Percentiles rank a stretch among this genome's conserved stretches.
Conservation (phyloP, 2,888 invertebrate species). For the Drosophila nr. perissopoda region DNA sequence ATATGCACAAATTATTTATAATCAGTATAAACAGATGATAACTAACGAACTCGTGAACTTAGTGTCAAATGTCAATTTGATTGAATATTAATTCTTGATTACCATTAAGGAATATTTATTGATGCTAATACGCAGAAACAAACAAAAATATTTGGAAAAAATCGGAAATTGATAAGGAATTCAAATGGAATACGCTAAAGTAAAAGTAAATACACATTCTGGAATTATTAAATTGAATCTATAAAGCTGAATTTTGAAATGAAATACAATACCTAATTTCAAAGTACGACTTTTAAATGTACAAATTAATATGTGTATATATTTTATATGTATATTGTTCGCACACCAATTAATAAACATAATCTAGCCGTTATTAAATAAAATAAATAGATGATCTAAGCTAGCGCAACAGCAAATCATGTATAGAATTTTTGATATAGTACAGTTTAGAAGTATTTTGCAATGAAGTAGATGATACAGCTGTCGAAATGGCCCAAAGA, state of each 20-base stretch:
- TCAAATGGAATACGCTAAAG: background rate
- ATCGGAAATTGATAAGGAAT: background rate
- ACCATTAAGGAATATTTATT: background rate
- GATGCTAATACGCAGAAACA: background rate
- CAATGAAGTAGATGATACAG: constrained; percentile 29
- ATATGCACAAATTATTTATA: background rate
- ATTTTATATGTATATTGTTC: background rate
- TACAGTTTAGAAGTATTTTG: constrained; percentile 2
- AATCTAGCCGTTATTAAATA: constrained; percentile 19
- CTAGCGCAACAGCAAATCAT: constrained; percentile 1
- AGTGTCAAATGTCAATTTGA: background rate
- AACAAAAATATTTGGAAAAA: background rate
- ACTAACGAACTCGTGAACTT: background rate
- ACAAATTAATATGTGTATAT: background rate
- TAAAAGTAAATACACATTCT: background rate
- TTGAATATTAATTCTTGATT: background rate
- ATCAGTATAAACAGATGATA: background rate
- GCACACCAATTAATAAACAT: constrained; percentile 7
- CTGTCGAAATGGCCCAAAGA: constrained; percentile 12
- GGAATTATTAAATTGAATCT: background rate
- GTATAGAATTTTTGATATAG: background rate
- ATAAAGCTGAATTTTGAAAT: background rate
- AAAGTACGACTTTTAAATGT: background rate
- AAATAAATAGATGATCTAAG: constrained; percentile 47
- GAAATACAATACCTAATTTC: background rate